Base-by-base conservation (phyloP, 2,113 vertebrate genomes). In the Sinocyclocheilus rhinocerous region DNA sequence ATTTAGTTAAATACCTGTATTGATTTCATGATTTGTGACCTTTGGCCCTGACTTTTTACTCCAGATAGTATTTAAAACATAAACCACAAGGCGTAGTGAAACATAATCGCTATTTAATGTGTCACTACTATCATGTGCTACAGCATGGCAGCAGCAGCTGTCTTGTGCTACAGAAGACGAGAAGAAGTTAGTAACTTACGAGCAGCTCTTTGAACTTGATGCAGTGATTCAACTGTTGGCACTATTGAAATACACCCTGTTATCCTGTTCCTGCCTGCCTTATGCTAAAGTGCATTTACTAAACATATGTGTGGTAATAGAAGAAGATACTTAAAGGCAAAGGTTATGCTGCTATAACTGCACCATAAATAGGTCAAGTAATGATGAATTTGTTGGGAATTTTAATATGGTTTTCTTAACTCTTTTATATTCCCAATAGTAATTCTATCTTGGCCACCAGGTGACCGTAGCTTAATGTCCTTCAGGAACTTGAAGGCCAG, bases 401-500 rank as follows among this genome's bases (percentile, higher is more conserved):
- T 85, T 75, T 24, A 55, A 10, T 36, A 20, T 63, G 26, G 39
- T 24, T 50, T 16, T 26, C 55, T 33, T 36, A 48, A 22, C 48
- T 20, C 45, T 48, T 48, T 29, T 20, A 55, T 75, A 10, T 24
- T 88, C 61, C 85, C 48, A 48, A 70, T 10, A 70, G 45, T 20
- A 73, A 76, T 16, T 18, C 13, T 20, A 29, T 73, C 33, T 67
- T 59, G 67, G 26, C 48, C 29, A 65, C 24, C 67, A 84, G 70
- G 63, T 26, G 50, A 80, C 24, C 57, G 22, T 72, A 8, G 5
- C 24, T 59, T 26, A 50, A 81, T 67, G 57, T n/a, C 20, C 67
- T 80, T 67, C 33, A 24, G 75, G 65, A 85, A 50, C n/a, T 73
- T 76, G 65, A 87, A 84, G 67, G 86, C 79, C 75, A 85, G 79